A percentile compares a stretch with the other conserved stretches of the same genome.
Conservation (phyloP, 1,140 invertebrate species). For the Microplitis demolitor region DNA sequence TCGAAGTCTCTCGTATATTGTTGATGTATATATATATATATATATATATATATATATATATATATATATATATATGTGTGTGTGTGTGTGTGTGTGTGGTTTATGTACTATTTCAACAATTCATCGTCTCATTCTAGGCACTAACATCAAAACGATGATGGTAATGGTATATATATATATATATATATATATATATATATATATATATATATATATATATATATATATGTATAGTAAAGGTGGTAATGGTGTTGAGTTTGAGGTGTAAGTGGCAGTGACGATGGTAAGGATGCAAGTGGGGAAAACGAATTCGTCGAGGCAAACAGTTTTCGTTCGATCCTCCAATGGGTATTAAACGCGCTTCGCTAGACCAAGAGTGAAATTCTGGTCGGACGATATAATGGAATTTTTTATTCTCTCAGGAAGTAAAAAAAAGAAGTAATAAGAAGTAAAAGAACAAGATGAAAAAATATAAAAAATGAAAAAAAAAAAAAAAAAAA, state of each 20-base stretch:
- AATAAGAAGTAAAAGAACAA: neutral
- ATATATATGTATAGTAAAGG: too few species aligned
- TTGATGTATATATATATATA: neutral
- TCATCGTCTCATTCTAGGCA: too few species aligned
- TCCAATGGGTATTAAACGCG: conserved; percentile 15
- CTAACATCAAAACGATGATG: too few species aligned
- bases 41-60: neutral
- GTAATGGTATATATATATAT: too few species aligned
- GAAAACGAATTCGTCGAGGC: conserved; percentile 11
- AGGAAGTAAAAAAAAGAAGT: neutral
- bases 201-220: too few species aligned
- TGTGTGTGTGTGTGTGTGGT: too few species aligned
- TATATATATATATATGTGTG: too few species aligned
- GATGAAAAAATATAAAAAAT: neutral
- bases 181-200: too few species aligned
- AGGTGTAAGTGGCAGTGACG: neutral
- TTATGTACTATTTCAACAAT: too few species aligned
- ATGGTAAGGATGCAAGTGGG: neutral
- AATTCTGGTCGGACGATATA: conserved; percentile 1
- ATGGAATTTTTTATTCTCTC: conserved; percentile 5
- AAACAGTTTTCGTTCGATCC: conserved; percentile 10
- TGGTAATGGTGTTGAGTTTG: neutral
- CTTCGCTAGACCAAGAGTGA: conserved; percentile 13
- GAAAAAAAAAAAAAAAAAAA: neutral
- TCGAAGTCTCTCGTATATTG: neutral